phyloP scores from a whole-genome alignment of 2,888 invertebrate species.

The Diadegma fenestrale region DNA sequence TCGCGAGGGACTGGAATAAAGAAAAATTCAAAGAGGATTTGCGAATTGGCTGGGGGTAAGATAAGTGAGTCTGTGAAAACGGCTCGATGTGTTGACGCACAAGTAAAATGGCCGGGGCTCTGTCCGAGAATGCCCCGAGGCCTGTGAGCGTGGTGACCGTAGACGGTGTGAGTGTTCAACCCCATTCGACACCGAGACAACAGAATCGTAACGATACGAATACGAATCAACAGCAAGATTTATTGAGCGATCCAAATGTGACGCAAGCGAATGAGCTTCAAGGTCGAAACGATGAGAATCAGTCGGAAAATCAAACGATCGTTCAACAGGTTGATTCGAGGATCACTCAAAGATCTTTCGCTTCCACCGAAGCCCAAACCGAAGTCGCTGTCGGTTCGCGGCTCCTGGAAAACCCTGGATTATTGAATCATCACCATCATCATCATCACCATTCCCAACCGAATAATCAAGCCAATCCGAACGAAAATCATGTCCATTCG shows the following conservation, averaged over 20 bases:
- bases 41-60: not conserved
- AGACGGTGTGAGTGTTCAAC: conserved; percentile 74
- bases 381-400: conserved; percentile 72
- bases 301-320: conserved; percentile 20
- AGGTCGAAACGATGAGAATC: conserved; percentile 14
- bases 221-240: conserved; percentile 9
- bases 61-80: not conserved
- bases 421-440: conserved; percentile 50
- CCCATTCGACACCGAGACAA: conserved; percentile 56
- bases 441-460: conserved; percentile 50
- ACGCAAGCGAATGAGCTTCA: conserved; percentile 27
- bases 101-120: conserved; percentile 83
- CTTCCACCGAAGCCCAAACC: conserved; percentile 83
- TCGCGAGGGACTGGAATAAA: not conserved
- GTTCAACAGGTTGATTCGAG: conserved; percentile 22
- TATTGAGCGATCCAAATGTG: conserved; percentile 28
- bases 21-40: not conserved
- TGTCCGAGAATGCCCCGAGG: conserved; percentile 83
- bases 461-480: not conserved
- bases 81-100: conserved; percentile 74
- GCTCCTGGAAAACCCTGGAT: conserved; percentile 52
- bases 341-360: conserved; percentile 76
- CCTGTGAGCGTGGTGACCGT: conserved; percentile 83
- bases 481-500: conserved; percentile 21
- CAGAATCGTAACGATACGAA: conserved; percentile 31